Evolutionary conservation across 2,888 invertebrate genomes (phyloP), one percentile per base, ranked within the genome.

Genomic region (Leptinotarsa juncta): DNA sequence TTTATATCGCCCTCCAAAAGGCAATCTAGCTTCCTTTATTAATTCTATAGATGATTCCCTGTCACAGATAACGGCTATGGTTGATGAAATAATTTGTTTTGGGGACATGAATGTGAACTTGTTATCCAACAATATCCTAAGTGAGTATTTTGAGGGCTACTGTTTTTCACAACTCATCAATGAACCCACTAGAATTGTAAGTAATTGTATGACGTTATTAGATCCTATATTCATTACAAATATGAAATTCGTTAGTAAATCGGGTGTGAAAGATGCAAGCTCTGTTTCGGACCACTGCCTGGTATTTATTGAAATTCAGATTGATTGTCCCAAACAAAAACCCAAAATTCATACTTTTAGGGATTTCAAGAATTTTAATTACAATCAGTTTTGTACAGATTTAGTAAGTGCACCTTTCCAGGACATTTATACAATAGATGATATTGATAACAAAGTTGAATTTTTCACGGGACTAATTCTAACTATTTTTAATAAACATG

Each of bases 401-500:
- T 23, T 23, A 23, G 23, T 23, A 23, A 23, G 23, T 23, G 23
- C 67, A 53, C n/a, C 67, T 32, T 67, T 67, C 53, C 42, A 48
- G 2, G 53, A 67, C 53, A 67, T 67, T 55, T 67, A 42, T 67
- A 4, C 53, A 55, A 67, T 55, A 7, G 67, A 67, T 67, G 67
- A 67, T 67, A 67, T 67, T 32, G 67, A 67, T 50, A 51, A 67
- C 50, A 67, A 67, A 23, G 67, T 67, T 32, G 67, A 67, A 67
- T 32, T 51, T 51, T 67, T 67, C 26, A 67, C 67, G 18, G 50
- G 67, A 20, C 67, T 67, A 14, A 67, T 67, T 67, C 67, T 67
- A 51, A 51, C 51, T 51, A 23, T 72, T 57, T 72, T 72, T 62
- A 53, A 67, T 62, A 72, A 66, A 62, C 72, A 72, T 67, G 72